Evolutionary conservation across 2,113 vertebrate genomes (phyloP).

Genomic region (Athene noctua): DNA sequence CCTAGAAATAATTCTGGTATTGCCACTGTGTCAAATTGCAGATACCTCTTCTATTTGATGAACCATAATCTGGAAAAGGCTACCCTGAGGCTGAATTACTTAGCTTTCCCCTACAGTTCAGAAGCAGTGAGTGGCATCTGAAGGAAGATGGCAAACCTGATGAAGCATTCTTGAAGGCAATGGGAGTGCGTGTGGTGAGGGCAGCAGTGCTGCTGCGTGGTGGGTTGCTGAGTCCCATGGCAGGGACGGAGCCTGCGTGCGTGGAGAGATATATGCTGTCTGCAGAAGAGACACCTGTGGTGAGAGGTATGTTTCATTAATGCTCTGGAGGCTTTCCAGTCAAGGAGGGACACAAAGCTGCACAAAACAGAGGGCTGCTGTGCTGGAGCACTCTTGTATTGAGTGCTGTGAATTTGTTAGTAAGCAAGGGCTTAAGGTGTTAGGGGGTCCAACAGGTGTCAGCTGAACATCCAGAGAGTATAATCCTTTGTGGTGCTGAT

Average conservation of each 20-base stretch:
- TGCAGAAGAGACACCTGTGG: not conserved
- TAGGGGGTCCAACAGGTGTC: not conserved
- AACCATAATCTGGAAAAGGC: not conserved
- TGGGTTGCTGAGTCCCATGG: not conserved
- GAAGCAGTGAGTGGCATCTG: not conserved
- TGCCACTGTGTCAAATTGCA: not conserved
- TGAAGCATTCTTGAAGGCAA: not conserved
- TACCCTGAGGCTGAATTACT: not conserved
- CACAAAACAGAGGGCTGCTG: not conserved
- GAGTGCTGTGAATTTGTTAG: not conserved
- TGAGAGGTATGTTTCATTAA: not conserved
- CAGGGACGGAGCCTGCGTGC: not conserved
- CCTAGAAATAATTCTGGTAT: not conserved
- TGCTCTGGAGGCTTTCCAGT: rapidly evolving
- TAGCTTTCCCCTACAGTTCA: not conserved
- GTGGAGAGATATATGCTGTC: not conserved
- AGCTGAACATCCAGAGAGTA: not conserved
- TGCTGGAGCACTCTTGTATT: rapidly evolving
- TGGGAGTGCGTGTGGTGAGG: not conserved
- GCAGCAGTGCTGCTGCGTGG: slow-evolving; percentile 8
- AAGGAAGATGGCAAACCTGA: slow-evolving; percentile 42
- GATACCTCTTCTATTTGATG: not conserved
- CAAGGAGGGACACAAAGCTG: not conserved
- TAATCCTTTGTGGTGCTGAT: not conserved
- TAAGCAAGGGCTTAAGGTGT: not conserved